These are phyloP conservation scores for Tetragonisca angustula DNA, from an alignment of 2,888 invertebrate species.

Conservation along the genomic window DNA sequence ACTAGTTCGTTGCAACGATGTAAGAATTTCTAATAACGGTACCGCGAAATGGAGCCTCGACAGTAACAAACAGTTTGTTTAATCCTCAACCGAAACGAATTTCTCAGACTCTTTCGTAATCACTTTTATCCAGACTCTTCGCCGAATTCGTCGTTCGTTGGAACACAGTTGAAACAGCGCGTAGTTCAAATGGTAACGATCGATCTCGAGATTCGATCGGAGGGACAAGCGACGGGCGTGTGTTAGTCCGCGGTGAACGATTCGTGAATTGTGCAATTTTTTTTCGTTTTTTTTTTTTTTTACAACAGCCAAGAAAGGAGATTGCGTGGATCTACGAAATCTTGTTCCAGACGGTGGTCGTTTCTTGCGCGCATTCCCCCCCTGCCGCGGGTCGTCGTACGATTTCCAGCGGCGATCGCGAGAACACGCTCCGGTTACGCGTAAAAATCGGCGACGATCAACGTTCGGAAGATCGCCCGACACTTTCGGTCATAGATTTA, in stretches of 20 bases:
- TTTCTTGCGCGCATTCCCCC: slow-evolving; percentile 16
- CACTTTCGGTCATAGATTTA: slow-evolving; percentile 16
- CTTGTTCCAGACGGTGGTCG: slow-evolving; percentile 7
- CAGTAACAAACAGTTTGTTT: neutral
- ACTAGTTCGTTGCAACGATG: neutral
- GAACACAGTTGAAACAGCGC: neutral
- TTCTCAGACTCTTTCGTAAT: neutral
- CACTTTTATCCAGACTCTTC: neutral
- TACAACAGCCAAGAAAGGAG: slow-evolving; percentile 2
- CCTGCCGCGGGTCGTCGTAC: neutral
- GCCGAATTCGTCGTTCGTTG: neutral
- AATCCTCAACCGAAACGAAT: neutral
- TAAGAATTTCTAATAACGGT: neutral
- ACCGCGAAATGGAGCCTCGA: too few species aligned
- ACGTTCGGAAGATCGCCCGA: neutral
- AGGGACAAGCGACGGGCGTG: neutral
- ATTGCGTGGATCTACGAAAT: slow-evolving; percentile 31
- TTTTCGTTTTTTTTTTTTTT: neutral
- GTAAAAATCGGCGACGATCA: neutral
- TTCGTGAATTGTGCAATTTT: slow-evolving; percentile 12
- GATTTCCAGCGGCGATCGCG: slow-evolving; percentile 7
- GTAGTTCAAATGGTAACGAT: neutral
- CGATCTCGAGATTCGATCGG: neutral
- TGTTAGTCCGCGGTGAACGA: neutral
- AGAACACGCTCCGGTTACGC: too few species aligned